Evolutionary conservation across 2,888 invertebrate genomes (phyloP).

Genomic region (Euphydryas editha): DNA sequence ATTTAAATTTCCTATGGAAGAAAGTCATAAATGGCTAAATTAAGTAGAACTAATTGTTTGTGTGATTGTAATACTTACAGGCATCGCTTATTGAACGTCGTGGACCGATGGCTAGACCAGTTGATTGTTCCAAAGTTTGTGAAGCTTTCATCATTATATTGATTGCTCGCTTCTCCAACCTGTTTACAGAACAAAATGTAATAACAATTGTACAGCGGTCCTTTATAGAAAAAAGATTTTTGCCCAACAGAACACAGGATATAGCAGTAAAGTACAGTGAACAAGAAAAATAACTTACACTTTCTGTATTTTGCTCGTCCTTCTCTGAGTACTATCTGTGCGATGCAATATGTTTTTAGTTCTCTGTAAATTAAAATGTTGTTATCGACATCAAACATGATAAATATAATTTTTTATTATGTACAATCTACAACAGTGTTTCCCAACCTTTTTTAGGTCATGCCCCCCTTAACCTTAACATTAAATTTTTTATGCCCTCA

Average conservation of each 20-base stretch:
- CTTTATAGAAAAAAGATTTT: background rate
- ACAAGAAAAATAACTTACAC: constrained; percentile 78
- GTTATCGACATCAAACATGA: background rate
- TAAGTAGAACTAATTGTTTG: background rate
- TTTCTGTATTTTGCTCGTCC: constrained; percentile 92
- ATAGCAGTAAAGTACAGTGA: background rate
- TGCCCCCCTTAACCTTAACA: no score
- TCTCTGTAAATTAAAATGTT: constrained; percentile 76
- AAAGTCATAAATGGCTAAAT: no score
- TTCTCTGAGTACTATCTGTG: constrained; percentile 89
- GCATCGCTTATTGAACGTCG: constrained; percentile 79
- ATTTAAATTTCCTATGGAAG: no score
- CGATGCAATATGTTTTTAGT: constrained; percentile 88
- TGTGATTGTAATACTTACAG: constrained; percentile 57
- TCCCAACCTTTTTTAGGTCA: no score
- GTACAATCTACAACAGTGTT: no score
- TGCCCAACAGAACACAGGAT: background rate
- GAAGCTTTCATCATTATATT: constrained; percentile 92
- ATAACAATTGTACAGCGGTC: background rate
- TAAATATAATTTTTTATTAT: background rate
- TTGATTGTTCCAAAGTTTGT: constrained; percentile 91
- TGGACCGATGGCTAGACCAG: constrained; percentile 89
- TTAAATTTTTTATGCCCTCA: no score
- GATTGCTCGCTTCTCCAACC: constrained; percentile 91
- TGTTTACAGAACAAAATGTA: constrained; percentile 48